These are phyloP conservation scores for Drosophila mimetica DNA, from an alignment of 2,888 invertebrate species.

Conservation along the genomic window DNA sequence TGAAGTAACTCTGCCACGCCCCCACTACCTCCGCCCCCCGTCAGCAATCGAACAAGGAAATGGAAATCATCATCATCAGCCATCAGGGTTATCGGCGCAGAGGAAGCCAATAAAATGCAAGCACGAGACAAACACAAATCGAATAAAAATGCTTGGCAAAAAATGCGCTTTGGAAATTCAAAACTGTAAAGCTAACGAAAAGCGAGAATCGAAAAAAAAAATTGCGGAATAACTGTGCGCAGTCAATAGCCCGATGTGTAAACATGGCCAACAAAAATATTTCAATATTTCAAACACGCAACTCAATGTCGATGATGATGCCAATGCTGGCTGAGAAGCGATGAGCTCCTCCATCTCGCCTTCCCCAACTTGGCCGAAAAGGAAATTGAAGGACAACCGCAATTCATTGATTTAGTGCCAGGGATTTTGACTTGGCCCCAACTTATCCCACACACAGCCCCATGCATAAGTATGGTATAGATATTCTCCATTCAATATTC, in stretches of 20 bases:
- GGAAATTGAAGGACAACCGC: slow-evolving; percentile 73
- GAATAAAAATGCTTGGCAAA: slow-evolving; percentile 70
- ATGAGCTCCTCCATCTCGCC: slow-evolving; percentile 24
- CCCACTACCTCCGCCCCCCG: neutral
- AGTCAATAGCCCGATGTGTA: slow-evolving; percentile 73
- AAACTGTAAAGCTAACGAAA: slow-evolving; percentile 18
- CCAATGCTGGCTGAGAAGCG: slow-evolving; percentile 48
- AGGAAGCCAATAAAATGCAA: slow-evolving; percentile 68
- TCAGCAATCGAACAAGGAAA: slow-evolving; percentile 33
- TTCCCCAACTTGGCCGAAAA: slow-evolving; percentile 49
- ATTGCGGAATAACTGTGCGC: slow-evolving; percentile 40
- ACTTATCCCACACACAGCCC: slow-evolving; percentile 2
- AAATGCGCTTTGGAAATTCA: slow-evolving; percentile 58
- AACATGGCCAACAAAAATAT: slow-evolving; percentile 68
- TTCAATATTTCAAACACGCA: slow-evolving; percentile 69
- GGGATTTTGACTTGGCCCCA: slow-evolving; percentile 55
- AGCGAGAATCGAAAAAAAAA: neutral
- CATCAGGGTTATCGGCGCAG: slow-evolving; percentile 47
- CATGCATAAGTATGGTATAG: no score
- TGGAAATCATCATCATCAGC: slow-evolving; percentile 50
- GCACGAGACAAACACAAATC: slow-evolving; percentile 58
- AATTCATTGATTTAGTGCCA: slow-evolving; percentile 71
- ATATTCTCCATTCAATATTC: slow-evolving; percentile 5
- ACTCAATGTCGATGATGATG: slow-evolving; percentile 43
- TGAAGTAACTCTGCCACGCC: slow-evolving; percentile 58